These are phyloP conservation scores for Lepidostoma basale DNA, from an alignment of 1,140 invertebrate genomes.

Conservation along the genomic window DNA sequence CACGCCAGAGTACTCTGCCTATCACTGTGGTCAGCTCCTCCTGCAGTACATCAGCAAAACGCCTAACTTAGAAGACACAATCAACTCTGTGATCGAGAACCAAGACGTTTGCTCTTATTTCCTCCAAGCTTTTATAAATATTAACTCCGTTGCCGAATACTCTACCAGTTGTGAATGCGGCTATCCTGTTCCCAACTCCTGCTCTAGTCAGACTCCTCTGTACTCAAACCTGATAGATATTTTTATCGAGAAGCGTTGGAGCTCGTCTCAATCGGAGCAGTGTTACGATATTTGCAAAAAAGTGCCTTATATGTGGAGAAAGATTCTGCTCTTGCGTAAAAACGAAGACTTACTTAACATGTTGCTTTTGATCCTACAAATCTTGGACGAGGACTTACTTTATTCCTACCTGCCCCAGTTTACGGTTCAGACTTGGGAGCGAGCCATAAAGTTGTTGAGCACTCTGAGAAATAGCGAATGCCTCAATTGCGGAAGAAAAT, in stretches of 20 bases:
- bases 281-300: conserved; percentile 62
- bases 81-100: conserved; percentile 53
- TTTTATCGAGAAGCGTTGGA: conserved; percentile 59
- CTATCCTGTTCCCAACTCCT: conserved; percentile 55
- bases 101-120: conserved; percentile 58
- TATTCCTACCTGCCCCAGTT: conserved; percentile 59
- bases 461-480: conserved; percentile 57
- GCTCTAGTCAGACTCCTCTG: conserved; percentile 53
- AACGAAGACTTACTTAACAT: conserved; percentile 59
- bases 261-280: conserved; percentile 52
- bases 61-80: conserved; percentile 47
- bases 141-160: conserved; percentile 54
- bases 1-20: conserved; percentile 52
- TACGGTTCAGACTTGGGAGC: conserved; percentile 56
- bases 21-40: conserved; percentile 55
- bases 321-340: conserved; percentile 56
- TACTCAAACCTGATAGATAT: conserved; percentile 56
- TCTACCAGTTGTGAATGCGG: conserved; percentile 57
- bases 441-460: conserved; percentile 54
- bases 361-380: conserved; percentile 56
- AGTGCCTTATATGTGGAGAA: conserved; percentile 66
- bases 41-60: conserved; percentile 53
- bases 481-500: conserved; percentile 59
- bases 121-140: conserved; percentile 57
- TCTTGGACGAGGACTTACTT: conserved; percentile 57